phyloP scores from a whole-genome alignment of 2,888 invertebrate species.

The Thymelicus acteon region DNA sequence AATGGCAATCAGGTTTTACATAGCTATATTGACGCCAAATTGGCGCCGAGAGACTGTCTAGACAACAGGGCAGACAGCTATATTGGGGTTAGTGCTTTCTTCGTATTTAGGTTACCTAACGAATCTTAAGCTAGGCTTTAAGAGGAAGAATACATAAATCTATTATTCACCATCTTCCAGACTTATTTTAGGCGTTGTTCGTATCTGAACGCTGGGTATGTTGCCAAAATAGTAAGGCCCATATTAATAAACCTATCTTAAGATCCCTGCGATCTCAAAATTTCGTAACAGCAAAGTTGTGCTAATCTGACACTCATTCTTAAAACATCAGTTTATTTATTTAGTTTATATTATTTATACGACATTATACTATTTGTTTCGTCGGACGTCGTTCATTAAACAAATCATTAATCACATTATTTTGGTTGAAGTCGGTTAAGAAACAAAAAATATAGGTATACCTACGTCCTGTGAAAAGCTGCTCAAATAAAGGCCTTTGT shows the following conservation, averaged over 20 bases:
- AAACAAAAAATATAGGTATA: too few relatives aligned
- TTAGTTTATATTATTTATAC: too few relatives aligned
- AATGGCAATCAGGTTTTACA: conserved; percentile 7
- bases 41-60: conserved; percentile 35
- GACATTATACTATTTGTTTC: too few relatives aligned
- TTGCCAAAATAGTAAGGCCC: neutral
- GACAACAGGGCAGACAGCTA: conserved; percentile 37
- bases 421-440: too few relatives aligned
- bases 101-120: conserved; percentile 32
- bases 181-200: neutral
- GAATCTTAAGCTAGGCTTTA: conserved; percentile 21
- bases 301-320: too few relatives aligned
- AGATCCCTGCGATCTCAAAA: too few relatives aligned
- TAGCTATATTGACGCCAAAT: conserved; percentile 41
- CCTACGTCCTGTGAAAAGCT: too few relatives aligned
- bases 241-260: neutral
- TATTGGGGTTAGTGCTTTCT: conserved; percentile 28
- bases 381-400: too few relatives aligned
- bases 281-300: too few relatives aligned
- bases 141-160: conserved; percentile 14
- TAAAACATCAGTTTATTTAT: too few relatives aligned
- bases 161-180: neutral
- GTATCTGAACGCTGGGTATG: neutral
- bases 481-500: neutral
- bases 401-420: too few relatives aligned